Conservation (phyloP, 2,113 vertebrate species). For the Pygoscelis adeliae region DNA sequence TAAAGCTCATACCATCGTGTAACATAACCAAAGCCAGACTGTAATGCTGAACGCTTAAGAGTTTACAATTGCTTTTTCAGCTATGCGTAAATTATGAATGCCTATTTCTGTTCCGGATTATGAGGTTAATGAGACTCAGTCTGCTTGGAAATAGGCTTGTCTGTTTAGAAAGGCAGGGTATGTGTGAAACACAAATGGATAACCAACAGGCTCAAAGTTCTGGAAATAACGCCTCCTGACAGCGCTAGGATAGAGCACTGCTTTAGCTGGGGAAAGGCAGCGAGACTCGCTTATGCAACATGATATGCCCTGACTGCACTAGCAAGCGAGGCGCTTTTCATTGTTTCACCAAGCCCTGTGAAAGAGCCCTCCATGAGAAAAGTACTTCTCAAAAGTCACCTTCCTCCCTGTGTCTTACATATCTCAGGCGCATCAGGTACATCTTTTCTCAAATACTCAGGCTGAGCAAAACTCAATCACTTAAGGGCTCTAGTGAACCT, state of each 20-base stretch:
- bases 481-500: background rate
- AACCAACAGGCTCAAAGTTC: constrained; percentile 27
- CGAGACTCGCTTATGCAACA: constrained; percentile 15
- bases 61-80: constrained; percentile 48
- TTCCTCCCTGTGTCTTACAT: rapidly evolving
- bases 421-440: background rate
- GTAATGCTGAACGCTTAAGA: background rate
- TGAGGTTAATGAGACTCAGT: constrained; percentile 9
- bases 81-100: constrained; percentile 46
- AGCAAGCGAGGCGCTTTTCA: background rate
- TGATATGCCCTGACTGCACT: background rate
- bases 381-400: background rate
- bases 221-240: constrained; percentile 65
- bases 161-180: constrained; percentile 19
- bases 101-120: constrained; percentile 43
- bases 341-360: background rate
- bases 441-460: background rate
- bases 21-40: constrained; percentile 32
- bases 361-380: background rate
- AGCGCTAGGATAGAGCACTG: background rate
- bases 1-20: constrained; percentile 14
- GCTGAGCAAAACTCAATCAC: background rate
- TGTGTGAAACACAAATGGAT: constrained; percentile 40
- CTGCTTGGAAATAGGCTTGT: constrained; percentile 43
- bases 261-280: constrained; percentile 29